A percentile compares a stretch with the other conserved stretches of the same genome.
These are phyloP conservation scores for Cepaea hortensis DNA, from an alignment of 2,888 invertebrate species.

Conservation along the genomic window DNA sequence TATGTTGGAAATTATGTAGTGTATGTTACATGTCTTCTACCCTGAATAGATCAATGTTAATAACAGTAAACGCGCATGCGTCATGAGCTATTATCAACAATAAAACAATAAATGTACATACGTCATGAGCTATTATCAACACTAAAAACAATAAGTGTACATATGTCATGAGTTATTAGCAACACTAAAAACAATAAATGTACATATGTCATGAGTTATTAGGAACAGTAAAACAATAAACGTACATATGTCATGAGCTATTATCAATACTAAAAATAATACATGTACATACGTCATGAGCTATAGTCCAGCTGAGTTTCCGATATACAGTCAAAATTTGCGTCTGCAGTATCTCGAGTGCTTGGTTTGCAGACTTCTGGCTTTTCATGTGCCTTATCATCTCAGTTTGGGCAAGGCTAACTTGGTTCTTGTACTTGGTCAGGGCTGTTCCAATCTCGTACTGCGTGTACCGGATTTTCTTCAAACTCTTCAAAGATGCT, in stretches of 20 bases:
- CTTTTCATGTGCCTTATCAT: background rate
- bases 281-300: background rate
- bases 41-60: too few species aligned
- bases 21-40: too few species aligned
- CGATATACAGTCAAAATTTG: conserved; percentile 6
- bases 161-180: background rate
- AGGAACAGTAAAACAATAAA: too few species aligned
- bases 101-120: background rate
- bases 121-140: background rate
- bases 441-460: background rate
- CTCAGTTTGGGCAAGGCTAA: background rate
- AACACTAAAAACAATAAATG: background rate
- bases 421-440: background rate
- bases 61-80: too few species aligned
- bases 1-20: too few species aligned
- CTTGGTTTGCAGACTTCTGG: background rate
- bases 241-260: too few species aligned
- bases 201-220: background rate
- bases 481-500: conserved; percentile 28
- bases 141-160: background rate
- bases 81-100: too few species aligned
- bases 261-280: background rate
- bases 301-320: background rate
- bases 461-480: conserved; percentile 36
- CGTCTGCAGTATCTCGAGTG: background rate